Base-by-base conservation (phyloP, 2,113 vertebrate species). In the Sporophila hypoxantha region DNA sequence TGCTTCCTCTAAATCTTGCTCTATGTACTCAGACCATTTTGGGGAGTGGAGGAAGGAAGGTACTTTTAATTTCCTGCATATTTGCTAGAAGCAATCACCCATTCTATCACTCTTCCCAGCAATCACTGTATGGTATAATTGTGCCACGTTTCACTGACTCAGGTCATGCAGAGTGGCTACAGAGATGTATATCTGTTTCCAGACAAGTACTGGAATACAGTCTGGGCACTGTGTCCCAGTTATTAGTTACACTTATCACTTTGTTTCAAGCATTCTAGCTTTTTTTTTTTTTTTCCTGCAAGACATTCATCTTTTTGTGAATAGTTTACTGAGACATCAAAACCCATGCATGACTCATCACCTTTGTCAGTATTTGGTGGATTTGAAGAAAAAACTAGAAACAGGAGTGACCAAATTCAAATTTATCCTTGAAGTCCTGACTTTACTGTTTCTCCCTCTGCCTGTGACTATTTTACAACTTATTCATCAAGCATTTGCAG, bases 41-140 rank as follows among this genome's bases (percentile, higher is more conserved):
- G 14, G 49, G 56, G 76, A 82, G 61, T 0, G 2, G 59, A 85
- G 37, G 55, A 70, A 85, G 57, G 68, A 80, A 85, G 44, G 36
- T 64, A 27, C 65, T 91, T 91, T 80, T 70, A 59, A 87, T 77
- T 85, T 93, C 82, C 57, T 92, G 76, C 32, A 3, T 87, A 44
- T 76, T 87, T 93, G 23, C 53, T 74, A 32, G 85, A 55, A 67
- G 65, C 39, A 64, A 9, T 89, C 53, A 56, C 27, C 73, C 49
- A 21, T 75, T 80, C 73, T 70, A 67, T 82, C 56, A 36, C 8
- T 57, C 37, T 67, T 65, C 53, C 32, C 44, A 76, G 36, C 47
- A 65, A 44, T 77, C 9, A 8, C 27, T 60, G 3, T 23, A 23
- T 55, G 39, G 17, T 55, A 23, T 62, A 78, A 59, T 59, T 71